A percentile compares a stretch with the other conserved stretches of the same genome.
Conservation (phyloP, 1,140 invertebrate species). For the Lordiphosa mommai region DNA sequence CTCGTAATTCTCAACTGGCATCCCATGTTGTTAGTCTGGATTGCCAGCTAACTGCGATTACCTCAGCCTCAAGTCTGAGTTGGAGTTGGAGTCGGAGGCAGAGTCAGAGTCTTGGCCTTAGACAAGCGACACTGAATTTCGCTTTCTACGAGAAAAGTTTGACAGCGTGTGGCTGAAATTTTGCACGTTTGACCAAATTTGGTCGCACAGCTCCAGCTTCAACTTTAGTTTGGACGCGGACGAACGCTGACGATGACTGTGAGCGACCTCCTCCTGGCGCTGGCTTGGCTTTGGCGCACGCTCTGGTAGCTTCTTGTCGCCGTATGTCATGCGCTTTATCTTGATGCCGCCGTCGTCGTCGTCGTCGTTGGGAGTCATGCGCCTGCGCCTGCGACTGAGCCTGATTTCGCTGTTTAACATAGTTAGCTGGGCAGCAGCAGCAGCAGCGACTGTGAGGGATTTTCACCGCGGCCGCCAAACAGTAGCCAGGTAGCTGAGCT, state of each 20-base stretch:
- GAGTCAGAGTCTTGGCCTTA: background rate
- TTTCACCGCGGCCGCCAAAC: slow-evolving; percentile 52
- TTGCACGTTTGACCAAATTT: slow-evolving; percentile 78
- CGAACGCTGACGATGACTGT: slow-evolving; percentile 23
- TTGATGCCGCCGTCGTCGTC: slow-evolving; percentile 59
- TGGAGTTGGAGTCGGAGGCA: background rate
- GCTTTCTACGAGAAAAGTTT: slow-evolving; percentile 70
- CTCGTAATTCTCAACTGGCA: slow-evolving; percentile 31
- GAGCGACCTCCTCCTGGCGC: slow-evolving; percentile 50
- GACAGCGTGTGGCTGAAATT: slow-evolving; percentile 72
- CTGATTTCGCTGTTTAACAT: slow-evolving; percentile 75
- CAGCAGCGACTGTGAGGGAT: slow-evolving; percentile 40
- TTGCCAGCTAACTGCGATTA: slow-evolving; percentile 48
- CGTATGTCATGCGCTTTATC: slow-evolving; percentile 75
- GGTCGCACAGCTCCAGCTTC: slow-evolving; percentile 27
- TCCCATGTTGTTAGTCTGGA: no score
- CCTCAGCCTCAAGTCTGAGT: slow-evolving; percentile 25
- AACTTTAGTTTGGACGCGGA: slow-evolving; percentile 1
- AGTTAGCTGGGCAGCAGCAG: slow-evolving; percentile 47
- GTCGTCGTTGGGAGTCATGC: slow-evolving; percentile 59
- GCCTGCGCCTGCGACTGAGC: slow-evolving; percentile 22
- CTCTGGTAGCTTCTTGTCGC: slow-evolving; percentile 75
- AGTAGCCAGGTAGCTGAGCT: slow-evolving; percentile 52
- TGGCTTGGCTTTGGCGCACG: slow-evolving; percentile 54
- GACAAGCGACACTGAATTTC: slow-evolving; percentile 43